Conservation (phyloP, 2,888 invertebrate species). For the Tanypteryx hageni region DNA sequence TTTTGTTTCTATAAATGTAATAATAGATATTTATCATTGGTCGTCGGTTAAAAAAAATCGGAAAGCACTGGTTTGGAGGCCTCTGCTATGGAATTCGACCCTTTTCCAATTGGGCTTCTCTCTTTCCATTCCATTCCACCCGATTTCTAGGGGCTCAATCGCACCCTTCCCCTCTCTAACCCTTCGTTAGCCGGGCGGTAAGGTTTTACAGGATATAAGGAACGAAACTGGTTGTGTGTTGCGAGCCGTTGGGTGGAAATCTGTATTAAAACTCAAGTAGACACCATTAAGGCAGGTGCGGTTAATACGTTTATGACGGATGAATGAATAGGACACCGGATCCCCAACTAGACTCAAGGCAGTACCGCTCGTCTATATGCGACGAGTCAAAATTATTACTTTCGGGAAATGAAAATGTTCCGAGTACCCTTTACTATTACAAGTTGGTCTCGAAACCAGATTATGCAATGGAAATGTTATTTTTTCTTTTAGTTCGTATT, state of each 20-base stretch:
- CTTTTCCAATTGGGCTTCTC: not conserved
- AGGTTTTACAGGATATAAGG: not conserved
- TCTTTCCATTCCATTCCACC: not conserved
- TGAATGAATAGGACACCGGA: not conserved
- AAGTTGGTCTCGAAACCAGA: no score
- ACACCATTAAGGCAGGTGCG: not conserved
- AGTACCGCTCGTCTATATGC: no score
- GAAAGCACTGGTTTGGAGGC: not conserved
- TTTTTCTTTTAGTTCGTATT: no score
- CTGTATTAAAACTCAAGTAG: not conserved
- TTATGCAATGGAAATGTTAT: no score
- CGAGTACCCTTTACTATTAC: no score
- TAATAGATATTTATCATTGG: no score
- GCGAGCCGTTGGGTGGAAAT: not conserved
- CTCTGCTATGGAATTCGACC: not conserved
- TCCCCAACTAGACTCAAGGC: not conserved
- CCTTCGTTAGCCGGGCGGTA: no score
- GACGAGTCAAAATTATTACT: no score
- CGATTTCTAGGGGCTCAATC: not conserved
- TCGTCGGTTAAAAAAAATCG: no score
- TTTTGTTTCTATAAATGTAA: no score
- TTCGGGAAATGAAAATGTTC: no score
- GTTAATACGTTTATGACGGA: not conserved
- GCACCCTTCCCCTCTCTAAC: no score
- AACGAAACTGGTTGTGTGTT: not conserved